phyloP scores from a whole-genome alignment of 2,113 vertebrate genomes.

The Perccottus glenii region DNA sequence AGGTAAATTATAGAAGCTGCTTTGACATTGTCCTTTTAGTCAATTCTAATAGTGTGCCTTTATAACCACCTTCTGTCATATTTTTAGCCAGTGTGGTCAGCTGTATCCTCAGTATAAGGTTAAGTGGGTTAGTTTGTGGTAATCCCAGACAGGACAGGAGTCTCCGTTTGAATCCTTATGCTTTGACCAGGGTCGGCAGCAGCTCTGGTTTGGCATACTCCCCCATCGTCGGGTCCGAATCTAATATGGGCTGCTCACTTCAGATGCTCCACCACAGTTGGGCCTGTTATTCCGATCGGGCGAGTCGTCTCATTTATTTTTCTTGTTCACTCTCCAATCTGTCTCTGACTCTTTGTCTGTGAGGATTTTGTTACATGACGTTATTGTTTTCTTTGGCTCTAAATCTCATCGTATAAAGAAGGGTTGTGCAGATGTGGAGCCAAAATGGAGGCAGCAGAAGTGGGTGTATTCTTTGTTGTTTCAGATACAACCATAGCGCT shows the following conservation, averaged over 20 bases:
- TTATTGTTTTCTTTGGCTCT: slow-evolving; percentile 11
- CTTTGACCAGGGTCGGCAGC: slow-evolving; percentile 17
- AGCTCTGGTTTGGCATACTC: slow-evolving; percentile 48
- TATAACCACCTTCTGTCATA: slow-evolving; percentile 13
- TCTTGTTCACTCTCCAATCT: background rate
- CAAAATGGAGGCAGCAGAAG: slow-evolving; percentile 8
- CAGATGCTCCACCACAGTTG: slow-evolving; percentile 55
- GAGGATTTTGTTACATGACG: background rate
- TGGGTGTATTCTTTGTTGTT: background rate
- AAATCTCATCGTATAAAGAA: background rate
- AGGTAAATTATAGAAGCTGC: too few species aligned
- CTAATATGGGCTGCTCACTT: slow-evolving; percentile 31
- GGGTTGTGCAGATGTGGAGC: slow-evolving; percentile 9
- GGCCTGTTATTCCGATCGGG: slow-evolving; percentile 60
- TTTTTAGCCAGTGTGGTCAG: slow-evolving; percentile 31
- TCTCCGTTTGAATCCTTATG: slow-evolving; percentile 25
- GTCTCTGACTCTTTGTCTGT: slow-evolving; percentile 11
- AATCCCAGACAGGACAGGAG: slow-evolving; percentile 38
- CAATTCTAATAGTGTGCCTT: background rate
- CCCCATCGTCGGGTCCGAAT: slow-evolving; percentile 24
- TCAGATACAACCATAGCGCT: too few species aligned
- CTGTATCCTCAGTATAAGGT: slow-evolving; percentile 11
- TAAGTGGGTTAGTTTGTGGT: slow-evolving; percentile 38
- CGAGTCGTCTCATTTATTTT: background rate
- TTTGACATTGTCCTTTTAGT: background rate